Percentiles rank a stretch among this genome's conserved stretches.
Conservation (phyloP, 2,113 vertebrate genomes). For the Nesoenas mayeri region DNA sequence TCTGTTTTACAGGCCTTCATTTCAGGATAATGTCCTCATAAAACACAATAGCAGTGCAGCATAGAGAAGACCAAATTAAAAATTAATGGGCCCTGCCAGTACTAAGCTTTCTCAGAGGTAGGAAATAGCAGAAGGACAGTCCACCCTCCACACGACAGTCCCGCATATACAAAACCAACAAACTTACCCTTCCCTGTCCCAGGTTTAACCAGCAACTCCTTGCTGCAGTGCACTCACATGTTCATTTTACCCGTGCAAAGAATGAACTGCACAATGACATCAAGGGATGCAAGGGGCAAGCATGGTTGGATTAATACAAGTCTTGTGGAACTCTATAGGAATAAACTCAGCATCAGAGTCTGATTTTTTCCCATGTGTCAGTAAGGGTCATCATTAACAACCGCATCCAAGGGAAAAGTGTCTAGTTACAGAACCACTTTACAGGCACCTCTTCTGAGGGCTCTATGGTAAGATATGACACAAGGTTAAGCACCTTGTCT, state of each 20-base stretch:
- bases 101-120: not conserved
- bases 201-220: not conserved
- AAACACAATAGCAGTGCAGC: constrained; percentile 64
- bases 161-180: not conserved
- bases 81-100: constrained; percentile 71
- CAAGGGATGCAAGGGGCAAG: not conserved
- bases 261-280: not conserved
- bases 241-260: not conserved
- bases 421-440: not conserved
- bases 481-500: not conserved
- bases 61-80: constrained; percentile 69
- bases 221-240: not conserved
- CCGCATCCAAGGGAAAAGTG: too few relatives aligned
- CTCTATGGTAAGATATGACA: not conserved
- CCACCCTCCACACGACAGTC: not conserved
- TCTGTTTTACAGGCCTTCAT: constrained; percentile 69
- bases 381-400: not conserved
- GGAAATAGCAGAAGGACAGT: constrained; percentile 1
- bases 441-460: too few relatives aligned
- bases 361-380: not conserved
- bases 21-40: constrained; percentile 61
- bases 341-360: not conserved
- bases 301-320: fast-evolving
- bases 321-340: not conserved
- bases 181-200: not conserved